phyloP scores from a whole-genome alignment of 1,140 invertebrate genomes.

The Drosophila jambulina region DNA sequence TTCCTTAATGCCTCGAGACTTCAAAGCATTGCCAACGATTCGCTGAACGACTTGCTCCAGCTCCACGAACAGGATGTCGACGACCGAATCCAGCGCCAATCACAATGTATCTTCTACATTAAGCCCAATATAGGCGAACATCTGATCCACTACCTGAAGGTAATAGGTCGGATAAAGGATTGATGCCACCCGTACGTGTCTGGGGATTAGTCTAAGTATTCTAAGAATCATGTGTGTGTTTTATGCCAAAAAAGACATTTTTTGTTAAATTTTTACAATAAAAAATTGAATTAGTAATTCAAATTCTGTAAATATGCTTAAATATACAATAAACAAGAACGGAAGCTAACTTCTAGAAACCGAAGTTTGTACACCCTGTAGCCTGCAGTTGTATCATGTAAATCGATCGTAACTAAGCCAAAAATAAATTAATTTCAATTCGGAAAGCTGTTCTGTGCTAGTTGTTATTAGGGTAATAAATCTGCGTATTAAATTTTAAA shows the following conservation, averaged over 20 bases:
- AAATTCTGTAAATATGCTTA: constrained; percentile 9
- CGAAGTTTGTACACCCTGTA: no score
- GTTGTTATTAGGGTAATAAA: no score
- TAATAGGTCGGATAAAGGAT: constrained; percentile 58
- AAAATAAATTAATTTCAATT: no score
- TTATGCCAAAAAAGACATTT: constrained; percentile 58
- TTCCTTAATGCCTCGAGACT: constrained; percentile 67
- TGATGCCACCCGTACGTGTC: constrained; percentile 18
- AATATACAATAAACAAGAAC: not conserved
- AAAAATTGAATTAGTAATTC: constrained; percentile 15
- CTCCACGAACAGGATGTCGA: constrained; percentile 44
- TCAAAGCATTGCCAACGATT: constrained; percentile 51
- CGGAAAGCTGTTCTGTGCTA: no score
- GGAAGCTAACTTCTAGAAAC: no score
- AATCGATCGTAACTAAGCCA: no score
- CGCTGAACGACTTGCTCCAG: constrained; percentile 66
- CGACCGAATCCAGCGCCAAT: constrained; percentile 45
- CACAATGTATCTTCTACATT: constrained; percentile 79
- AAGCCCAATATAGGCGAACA: constrained; percentile 71
- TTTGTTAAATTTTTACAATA: constrained; percentile 66
- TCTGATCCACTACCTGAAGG: constrained; percentile 74
- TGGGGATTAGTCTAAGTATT: constrained; percentile 47
- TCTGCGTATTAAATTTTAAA: no score
- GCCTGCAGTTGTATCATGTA: no score
- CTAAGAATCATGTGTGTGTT: constrained; percentile 35